These are phyloP conservation scores for Agriopis marginaria DNA, from an alignment of 2,888 invertebrate species.

Conservation along the genomic window DNA sequence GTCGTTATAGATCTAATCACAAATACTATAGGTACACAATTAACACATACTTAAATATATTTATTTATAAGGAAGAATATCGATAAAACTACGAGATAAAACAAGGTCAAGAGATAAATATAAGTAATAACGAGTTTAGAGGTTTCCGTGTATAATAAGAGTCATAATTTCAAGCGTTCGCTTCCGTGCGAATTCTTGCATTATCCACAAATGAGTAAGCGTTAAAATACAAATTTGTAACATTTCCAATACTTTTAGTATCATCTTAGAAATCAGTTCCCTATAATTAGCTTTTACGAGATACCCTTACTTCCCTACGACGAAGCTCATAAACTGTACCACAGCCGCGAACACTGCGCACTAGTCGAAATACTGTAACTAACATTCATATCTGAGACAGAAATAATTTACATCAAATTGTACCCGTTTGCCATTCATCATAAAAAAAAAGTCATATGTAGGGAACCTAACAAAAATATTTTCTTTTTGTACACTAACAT, in stretches of 20 bases:
- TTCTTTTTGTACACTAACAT: conserved; percentile 63
- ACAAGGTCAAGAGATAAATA: conserved; percentile 47
- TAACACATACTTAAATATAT: conserved; percentile 66
- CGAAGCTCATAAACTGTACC: conserved; percentile 81
- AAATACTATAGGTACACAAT: conserved; percentile 61
- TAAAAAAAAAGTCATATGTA: conserved; percentile 47
- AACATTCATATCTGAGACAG: conserved; percentile 56
- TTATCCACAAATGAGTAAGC: conserved; percentile 48
- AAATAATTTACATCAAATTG: conserved; percentile 40
- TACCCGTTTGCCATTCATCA: conserved; percentile 34
- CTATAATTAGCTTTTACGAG: conserved; percentile 75
- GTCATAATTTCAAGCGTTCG: conserved; percentile 31
- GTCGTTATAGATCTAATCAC: conserved; percentile 58
- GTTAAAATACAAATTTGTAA: conserved; percentile 85
- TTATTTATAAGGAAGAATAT: conserved; percentile 60
- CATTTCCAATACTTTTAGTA: conserved; percentile 83
- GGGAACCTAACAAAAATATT: conserved; percentile 56
- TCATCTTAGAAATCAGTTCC: conserved; percentile 77
- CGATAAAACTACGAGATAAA: conserved; percentile 55
- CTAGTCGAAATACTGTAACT: conserved; percentile 68
- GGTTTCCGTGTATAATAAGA: conserved; percentile 48
- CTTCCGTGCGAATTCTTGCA: conserved; percentile 41
- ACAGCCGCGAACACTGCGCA: conserved; percentile 71
- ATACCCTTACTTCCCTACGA: conserved; percentile 82
- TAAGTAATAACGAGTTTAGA: conserved; percentile 45